A percentile compares a stretch with the other conserved stretches of the same genome.
Conservation (phyloP, 2,888 invertebrate species). For the Gastracanthus pulcherrimus region DNA sequence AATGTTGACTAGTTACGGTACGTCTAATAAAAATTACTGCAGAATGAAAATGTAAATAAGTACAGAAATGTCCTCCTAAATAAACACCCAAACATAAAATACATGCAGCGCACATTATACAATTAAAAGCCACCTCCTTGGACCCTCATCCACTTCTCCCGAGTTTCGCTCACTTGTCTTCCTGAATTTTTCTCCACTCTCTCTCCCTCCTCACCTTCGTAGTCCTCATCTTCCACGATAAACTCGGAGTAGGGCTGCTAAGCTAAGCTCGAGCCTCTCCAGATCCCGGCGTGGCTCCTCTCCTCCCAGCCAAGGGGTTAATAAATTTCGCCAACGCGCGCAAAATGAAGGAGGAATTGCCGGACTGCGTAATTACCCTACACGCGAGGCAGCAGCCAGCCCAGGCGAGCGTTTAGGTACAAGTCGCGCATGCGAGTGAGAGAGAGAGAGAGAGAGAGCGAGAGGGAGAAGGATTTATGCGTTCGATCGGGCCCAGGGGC, state of each 20-base stretch:
- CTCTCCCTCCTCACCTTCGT: neutral
- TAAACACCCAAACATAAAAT: neutral
- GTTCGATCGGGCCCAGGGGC: conserved; percentile 25
- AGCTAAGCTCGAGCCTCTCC: neutral
- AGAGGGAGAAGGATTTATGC: conserved; percentile 2
- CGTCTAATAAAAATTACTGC: neutral
- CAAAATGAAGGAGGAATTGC: conserved; percentile 26
- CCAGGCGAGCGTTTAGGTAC: too few relatives aligned
- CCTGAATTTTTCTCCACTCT: neutral
- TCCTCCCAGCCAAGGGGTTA: neutral
- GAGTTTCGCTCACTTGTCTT: neutral
- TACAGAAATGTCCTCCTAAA: neutral
- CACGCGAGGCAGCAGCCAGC: too few relatives aligned
- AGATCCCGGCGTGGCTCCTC: neutral
- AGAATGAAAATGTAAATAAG: neutral
- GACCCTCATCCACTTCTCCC: neutral
- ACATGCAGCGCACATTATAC: neutral
- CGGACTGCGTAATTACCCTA: conserved; percentile 24
- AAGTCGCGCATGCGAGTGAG: neutral
- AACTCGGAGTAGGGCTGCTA: conserved; percentile 5
- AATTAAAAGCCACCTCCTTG: neutral
- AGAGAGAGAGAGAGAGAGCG: too few relatives aligned
- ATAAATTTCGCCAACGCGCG: conserved; percentile 26
- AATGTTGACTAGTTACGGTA: neutral
- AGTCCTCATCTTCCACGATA: neutral